phyloP scores from a whole-genome alignment of 2,113 vertebrate species.

The Paralichthys olivaceus region DNA sequence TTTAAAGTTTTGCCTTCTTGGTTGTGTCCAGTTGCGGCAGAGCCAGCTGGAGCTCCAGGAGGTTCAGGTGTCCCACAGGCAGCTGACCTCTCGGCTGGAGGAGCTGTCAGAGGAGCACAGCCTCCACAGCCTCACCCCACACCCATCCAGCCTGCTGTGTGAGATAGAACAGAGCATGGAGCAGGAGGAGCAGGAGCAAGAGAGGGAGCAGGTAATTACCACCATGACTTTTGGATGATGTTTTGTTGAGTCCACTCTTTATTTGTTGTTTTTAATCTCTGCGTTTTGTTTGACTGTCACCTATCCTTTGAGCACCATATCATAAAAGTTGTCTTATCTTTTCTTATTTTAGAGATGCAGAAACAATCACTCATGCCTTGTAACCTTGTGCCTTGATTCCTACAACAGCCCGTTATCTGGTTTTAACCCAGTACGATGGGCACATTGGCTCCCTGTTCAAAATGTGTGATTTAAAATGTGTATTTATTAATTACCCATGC shows the following conservation, averaged over 20 bases:
- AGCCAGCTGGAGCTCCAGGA: constrained; percentile 95
- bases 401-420: no score
- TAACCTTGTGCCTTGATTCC: no score
- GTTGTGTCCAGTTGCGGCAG: constrained; percentile 86
- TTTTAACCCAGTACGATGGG: no score
- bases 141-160: constrained; percentile 91
- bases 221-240: background rate
- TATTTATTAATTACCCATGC: no score
- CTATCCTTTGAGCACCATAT: no score
- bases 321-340: no score
- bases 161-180: constrained; percentile 99
- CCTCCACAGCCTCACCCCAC: constrained; percentile 88
- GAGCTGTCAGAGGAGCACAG: constrained; percentile 92
- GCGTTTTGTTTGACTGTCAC: no score
- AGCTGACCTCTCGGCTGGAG: constrained; percentile 89
- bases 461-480: no score
- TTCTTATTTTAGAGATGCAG: no score
- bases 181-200: constrained; percentile 97
- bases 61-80: constrained; percentile 89
- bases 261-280: background rate
- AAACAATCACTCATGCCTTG: no score
- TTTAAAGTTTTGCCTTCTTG: background rate
- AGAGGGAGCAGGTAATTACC: constrained; percentile 91
- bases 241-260: background rate
- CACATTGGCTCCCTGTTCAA: no score